Evolutionary conservation across 2,797 vertebrate species (phyloP), one percentile per base, ranked within the genome.

Genomic region (Protonibea diacanthus): DNA sequence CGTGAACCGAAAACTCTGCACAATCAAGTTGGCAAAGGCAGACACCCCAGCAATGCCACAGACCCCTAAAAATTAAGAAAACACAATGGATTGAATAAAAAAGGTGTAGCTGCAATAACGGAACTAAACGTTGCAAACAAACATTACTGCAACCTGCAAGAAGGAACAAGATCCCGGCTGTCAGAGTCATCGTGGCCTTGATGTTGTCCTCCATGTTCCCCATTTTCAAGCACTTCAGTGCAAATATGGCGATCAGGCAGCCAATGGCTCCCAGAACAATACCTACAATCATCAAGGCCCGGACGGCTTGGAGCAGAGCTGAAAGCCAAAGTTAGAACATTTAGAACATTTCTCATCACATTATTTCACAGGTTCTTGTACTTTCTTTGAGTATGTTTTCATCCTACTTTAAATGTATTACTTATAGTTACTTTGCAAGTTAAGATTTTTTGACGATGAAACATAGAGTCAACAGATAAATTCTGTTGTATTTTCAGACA

Each of bases 161-260:
- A 21, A 97, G 92, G 72, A 96, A 95, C 96, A 98, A 91, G 90
- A 97, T 90, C 47, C 97, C 97, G 0, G 97, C 95, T 12, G 96
- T 93, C 86, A 98, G 91, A 2, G 97, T 97, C 96, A 98, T 97
- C 9, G 96, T 97, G 74, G 96, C 97, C 87, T 98, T 98, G 68
- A 96, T 85, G 8, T 93, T 92, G 25, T 97, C 96, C 68, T 97
- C 97, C 96, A 97, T 97, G 90, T 61, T 95, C 20, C 97, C 97
- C 1, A 97, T 97, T 33, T 95, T 95, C 71, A 98, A 93, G 67
- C 97, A 98, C 84, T 98, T 98, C 45, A 98, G 89, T 2, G 97
- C 94, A 67, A 98, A 97, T 83, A 98, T 91, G 76, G 96, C 95
- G 27, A 97, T 95, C 0, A 98, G 71, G 64, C 95, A 91, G 11